Evolutionary conservation across 2,888 invertebrate species (phyloP).

Genomic region (Baronia brevicornis): DNA sequence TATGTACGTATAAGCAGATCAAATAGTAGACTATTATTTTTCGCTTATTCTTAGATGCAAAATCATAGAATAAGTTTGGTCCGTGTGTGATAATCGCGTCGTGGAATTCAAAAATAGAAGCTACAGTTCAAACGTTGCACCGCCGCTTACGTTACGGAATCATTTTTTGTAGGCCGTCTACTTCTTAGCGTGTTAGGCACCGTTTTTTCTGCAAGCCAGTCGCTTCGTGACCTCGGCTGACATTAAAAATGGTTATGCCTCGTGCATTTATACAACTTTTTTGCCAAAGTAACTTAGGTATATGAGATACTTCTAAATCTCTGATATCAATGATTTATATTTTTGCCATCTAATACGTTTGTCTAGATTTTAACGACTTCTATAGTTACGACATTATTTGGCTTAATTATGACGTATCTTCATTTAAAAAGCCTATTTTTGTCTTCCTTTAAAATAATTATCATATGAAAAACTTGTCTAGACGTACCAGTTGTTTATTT

Average conservation of each 20-base stretch:
- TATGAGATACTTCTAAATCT: constrained; percentile 19
- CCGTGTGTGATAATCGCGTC: constrained; percentile 15
- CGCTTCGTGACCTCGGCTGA: constrained; percentile 65
- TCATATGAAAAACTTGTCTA: too few species aligned
- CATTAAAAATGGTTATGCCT: constrained; percentile 58
- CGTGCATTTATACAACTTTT: constrained; percentile 44
- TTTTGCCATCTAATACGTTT: constrained; percentile 2
- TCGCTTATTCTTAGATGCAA: neutral
- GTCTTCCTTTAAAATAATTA: too few species aligned
- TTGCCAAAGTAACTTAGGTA: constrained; percentile 25
- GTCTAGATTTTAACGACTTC: neutral
- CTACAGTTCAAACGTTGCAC: constrained; percentile 27
- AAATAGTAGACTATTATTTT: constrained; percentile 1
- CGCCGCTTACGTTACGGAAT: constrained; percentile 37
- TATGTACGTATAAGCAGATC: too few species aligned
- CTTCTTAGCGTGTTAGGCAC: constrained; percentile 55
- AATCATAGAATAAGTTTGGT: constrained; percentile 1
- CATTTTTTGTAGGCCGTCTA: constrained; percentile 60
- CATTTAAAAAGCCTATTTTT: too few species aligned
- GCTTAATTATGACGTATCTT: too few species aligned
- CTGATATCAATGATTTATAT: constrained; percentile 10
- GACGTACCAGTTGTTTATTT: too few species aligned
- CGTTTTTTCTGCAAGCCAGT: constrained; percentile 51
- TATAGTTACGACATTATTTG: too few species aligned
- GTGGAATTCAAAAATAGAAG: constrained; percentile 23